Evolutionary conservation across 2,797 vertebrate species (phyloP), one percentile per base, ranked within the genome.

Genomic region (Thripadectes ignobilis): DNA sequence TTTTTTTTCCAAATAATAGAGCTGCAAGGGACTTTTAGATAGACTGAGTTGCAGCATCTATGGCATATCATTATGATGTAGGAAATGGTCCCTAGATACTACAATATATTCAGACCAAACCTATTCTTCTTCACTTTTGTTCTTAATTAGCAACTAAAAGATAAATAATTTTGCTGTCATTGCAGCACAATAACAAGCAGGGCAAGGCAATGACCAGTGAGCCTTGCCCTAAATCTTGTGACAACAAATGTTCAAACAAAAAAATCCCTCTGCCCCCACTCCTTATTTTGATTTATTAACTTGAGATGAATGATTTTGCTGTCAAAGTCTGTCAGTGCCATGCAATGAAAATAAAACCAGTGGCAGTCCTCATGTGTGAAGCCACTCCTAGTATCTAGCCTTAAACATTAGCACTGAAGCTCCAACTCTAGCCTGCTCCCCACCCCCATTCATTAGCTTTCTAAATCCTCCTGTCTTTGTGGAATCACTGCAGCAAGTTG

Each of bases 401-500:
- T 94, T 85, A 71, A 74, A 97, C 81, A 71, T 82, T 18, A 51
- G 80, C 63, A 67, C 52, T 32, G 52, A 72, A 86, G n/a, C 88
- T 92, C 62, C 86, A 91, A 19, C 79, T 71, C 91, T 41, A 80
- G 84, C 72, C 48, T 1, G 11, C 46, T 95, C 95, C 91, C 96
- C 62, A 81, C 92, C 92, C 85, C 94, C 93, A 80, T 96, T 97
- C 96, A 94, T 97, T 97, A 97, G 95, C 95, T 97, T 96, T 96
- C 95, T 95, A 94, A 96, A 96, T 96, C 95, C 92, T 94, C 91
- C 90, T 94, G 89, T 96, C 91, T 97, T 95, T 85, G 83, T 94
- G 91, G 94, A 95, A 71, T 97, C 95, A 85, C 94, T 90, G 87
- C 73, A 94, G 96, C 91, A 94, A 92, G 92, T 89, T 85, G 92